These are phyloP conservation scores for Babylonia areolata DNA, from an alignment of 1,140 invertebrate species.

Conservation along the genomic window DNA sequence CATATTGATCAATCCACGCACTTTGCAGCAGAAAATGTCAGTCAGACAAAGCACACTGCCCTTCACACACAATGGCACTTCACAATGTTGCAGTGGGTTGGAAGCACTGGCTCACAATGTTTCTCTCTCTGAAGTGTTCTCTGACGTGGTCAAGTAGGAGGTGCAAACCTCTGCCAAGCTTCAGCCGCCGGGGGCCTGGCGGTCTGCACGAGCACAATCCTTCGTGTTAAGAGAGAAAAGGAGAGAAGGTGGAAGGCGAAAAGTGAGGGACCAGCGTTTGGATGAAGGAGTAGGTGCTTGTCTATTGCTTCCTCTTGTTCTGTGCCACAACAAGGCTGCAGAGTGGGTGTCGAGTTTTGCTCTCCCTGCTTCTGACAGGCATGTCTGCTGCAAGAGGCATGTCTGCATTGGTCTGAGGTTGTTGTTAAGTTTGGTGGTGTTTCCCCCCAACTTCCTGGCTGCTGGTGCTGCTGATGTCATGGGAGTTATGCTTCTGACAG, in stretches of 20 bases:
- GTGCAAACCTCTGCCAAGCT: background rate
- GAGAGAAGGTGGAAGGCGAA: background rate
- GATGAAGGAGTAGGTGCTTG: constrained; percentile 7
- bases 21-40: background rate
- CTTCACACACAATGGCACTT: constrained; percentile 1
- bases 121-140: background rate
- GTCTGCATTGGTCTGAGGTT: background rate
- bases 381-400: constrained; percentile 12
- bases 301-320: constrained; percentile 9
- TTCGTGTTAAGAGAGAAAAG: background rate
- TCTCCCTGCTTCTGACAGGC: constrained; percentile 24
- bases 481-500: background rate
- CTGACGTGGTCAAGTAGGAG: background rate
- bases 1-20: background rate
- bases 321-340: background rate
- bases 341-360: constrained; percentile 18
- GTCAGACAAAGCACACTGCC: constrained; percentile 6
- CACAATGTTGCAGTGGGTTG: background rate
- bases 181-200: background rate
- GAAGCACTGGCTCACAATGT: constrained; percentile 7
- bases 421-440: background rate
- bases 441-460: background rate
- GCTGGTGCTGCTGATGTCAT: background rate
- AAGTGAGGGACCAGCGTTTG: background rate
- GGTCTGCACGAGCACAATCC: constrained; percentile 39